Conservation (phyloP, 2,888 invertebrate species). For the Pteria penguin region DNA sequence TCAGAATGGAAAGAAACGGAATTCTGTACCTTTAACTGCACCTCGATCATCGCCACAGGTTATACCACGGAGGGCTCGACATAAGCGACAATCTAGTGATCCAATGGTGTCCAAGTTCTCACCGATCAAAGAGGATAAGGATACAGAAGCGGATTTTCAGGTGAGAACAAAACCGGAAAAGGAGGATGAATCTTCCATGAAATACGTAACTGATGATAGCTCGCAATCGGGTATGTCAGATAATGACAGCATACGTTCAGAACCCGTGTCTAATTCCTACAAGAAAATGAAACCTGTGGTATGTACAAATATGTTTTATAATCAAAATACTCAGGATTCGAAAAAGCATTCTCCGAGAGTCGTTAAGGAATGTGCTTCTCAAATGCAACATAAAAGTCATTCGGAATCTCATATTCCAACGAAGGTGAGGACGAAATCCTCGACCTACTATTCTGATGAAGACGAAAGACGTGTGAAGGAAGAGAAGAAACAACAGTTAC, state of each 20-base stretch:
- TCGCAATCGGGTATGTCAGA: slow-evolving; percentile 75
- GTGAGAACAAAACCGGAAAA: slow-evolving; percentile 51
- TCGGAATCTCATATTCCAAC: slow-evolving; percentile 58
- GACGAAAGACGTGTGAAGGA: slow-evolving; percentile 83
- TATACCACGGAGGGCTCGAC: slow-evolving; percentile 77
- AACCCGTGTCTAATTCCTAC: slow-evolving; percentile 61
- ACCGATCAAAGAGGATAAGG: slow-evolving; percentile 82
- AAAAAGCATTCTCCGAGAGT: slow-evolving; percentile 43
- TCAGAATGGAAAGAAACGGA: slow-evolving; percentile 57
- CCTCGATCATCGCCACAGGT: slow-evolving; percentile 76
- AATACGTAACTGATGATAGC: slow-evolving; percentile 71
- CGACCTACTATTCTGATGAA: slow-evolving; percentile 73
- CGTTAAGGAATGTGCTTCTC: slow-evolving; percentile 23
- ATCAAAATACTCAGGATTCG: slow-evolving; percentile 57
- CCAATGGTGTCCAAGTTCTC: slow-evolving; percentile 82
- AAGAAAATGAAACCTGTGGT: slow-evolving; percentile 65
- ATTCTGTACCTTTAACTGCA: slow-evolving; percentile 51
- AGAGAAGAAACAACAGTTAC: slow-evolving; percentile 83
- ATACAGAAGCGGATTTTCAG: slow-evolving; percentile 80
- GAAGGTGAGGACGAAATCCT: slow-evolving; percentile 31
- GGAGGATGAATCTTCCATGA: slow-evolving; percentile 43
- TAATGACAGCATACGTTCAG: slow-evolving; percentile 74
- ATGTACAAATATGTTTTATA: slow-evolving; percentile 69
- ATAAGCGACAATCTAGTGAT: slow-evolving; percentile 83
- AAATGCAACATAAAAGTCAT: slow-evolving; percentile 54